Evolutionary conservation across 1,140 invertebrate species (phyloP).

Genomic region (Camponotus vicinus): DNA sequence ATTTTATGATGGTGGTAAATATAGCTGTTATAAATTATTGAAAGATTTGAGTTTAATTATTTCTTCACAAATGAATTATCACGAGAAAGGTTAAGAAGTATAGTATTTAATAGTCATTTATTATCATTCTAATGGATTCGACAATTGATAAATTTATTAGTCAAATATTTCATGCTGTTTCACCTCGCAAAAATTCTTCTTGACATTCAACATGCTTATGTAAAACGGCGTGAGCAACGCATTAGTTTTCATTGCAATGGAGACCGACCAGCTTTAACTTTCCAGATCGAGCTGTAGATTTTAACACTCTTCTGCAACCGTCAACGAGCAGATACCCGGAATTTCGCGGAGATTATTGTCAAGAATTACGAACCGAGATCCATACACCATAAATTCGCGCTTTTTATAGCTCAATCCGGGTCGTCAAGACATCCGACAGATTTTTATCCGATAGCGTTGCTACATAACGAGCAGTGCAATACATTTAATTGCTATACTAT

Average conservation of each 20-base stretch:
- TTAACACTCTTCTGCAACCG: constrained; percentile 2
- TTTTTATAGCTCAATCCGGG: neutral
- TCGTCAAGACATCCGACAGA: neutral
- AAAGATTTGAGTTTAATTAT: constrained; percentile 19
- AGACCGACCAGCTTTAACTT: constrained; percentile 24
- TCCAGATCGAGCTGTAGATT: neutral
- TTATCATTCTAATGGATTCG: constrained; percentile 19
- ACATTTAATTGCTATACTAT: constrained; percentile 23
- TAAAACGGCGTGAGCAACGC: constrained; percentile 16
- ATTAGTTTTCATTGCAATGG: constrained; percentile 36
- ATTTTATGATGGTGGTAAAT: neutral
- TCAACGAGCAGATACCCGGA: constrained; percentile 3
- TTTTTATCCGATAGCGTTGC: neutral
- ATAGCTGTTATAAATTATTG: neutral
- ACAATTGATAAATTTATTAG: constrained; percentile 47
- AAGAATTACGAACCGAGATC: constrained; percentile 9
- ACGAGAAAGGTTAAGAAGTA: constrained; percentile 2
- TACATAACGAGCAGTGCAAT: neutral
- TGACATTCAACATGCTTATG: constrained; percentile 43
- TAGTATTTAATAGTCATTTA: constrained; percentile 32
- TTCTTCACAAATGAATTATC: constrained; percentile 11
- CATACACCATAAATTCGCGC: constrained; percentile 13
- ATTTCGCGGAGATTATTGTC: constrained; percentile 30
- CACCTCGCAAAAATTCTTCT: constrained; percentile 32
- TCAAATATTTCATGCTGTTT: constrained; percentile 28